These are phyloP conservation scores for Augochlora pura DNA, from an alignment of 1,140 invertebrate species.

Conservation along the genomic window DNA sequence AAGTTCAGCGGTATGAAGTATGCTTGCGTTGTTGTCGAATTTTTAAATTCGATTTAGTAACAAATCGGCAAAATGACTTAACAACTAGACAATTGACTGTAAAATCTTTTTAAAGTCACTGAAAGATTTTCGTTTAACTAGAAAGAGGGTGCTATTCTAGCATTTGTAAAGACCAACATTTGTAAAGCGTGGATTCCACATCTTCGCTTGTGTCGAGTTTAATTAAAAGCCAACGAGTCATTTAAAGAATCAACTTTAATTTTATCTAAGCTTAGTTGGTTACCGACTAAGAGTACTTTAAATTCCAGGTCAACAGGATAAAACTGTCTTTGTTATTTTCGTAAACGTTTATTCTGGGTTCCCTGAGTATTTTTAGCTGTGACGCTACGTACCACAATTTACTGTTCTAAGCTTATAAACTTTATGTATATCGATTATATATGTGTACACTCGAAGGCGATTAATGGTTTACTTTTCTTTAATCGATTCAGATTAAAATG, in stretches of 20 bases:
- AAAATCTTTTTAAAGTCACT: too few species aligned
- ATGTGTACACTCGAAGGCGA: background rate
- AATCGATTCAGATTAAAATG: too few species aligned
- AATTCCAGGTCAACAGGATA: conserved; percentile 43
- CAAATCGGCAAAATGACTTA: too few species aligned
- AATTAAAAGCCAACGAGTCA: background rate
- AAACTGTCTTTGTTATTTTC: conserved; percentile 49
- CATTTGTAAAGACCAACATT: too few species aligned
- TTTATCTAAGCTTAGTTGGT: conserved; percentile 15
- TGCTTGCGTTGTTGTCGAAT: too few species aligned
- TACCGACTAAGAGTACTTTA: conserved; percentile 18
- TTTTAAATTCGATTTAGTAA: too few species aligned
- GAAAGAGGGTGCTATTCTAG: too few species aligned
- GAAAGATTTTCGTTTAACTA: too few species aligned
- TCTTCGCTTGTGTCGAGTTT: background rate
- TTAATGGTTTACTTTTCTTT: background rate
- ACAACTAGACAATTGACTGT: too few species aligned
- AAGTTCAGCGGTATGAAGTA: too few species aligned
- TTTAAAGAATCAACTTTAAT: conserved; percentile 20
- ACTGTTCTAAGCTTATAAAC: background rate
- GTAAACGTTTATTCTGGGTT: conserved; percentile 41
- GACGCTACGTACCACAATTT: conserved; percentile 11
- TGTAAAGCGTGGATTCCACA: too few species aligned
- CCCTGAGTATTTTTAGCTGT: conserved; percentile 26
- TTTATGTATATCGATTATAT: background rate